These are phyloP conservation scores for Resseliella maxima DNA, from an alignment of 2,888 invertebrate species.

Conservation along the genomic window DNA sequence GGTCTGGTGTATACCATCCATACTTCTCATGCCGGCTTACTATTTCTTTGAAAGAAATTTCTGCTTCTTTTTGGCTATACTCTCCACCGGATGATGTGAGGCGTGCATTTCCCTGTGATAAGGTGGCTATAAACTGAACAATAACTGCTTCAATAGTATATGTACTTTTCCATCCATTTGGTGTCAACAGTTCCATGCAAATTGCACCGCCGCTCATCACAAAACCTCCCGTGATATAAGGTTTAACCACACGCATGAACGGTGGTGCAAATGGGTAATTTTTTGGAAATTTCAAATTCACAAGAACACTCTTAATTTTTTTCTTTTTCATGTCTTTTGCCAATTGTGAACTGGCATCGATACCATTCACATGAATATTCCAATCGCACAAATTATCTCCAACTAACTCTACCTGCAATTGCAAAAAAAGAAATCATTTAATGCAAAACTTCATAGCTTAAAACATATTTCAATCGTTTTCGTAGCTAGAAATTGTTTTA, in stretches of 20 bases:
- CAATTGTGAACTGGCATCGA: constrained; percentile 86
- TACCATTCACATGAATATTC: constrained; percentile 83
- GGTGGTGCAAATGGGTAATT: constrained; percentile 91
- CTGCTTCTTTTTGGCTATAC: constrained; percentile 74
- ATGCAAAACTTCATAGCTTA: too few relatives aligned
- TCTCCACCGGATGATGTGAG: constrained; percentile 82
- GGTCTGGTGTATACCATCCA: constrained; percentile 89
- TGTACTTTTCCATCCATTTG: constrained; percentile 88
- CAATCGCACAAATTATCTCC: constrained; percentile 90
- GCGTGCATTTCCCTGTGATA: constrained; percentile 88
- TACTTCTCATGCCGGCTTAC: constrained; percentile 92
- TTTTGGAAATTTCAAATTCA: constrained; percentile 86
- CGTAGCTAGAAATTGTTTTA: neutral
- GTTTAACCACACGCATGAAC: constrained; percentile 84
- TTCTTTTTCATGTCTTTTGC: constrained; percentile 84
- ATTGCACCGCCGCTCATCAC: constrained; percentile 93
- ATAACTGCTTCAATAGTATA: constrained; percentile 89
- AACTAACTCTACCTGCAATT: constrained; percentile 77
- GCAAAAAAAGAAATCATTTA: constrained; percentile 55
- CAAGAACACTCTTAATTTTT: constrained; percentile 78
- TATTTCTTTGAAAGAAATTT: constrained; percentile 86
- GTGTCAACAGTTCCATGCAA: constrained; percentile 88
- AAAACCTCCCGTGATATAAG: constrained; percentile 84
- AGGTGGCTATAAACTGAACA: constrained; percentile 89
- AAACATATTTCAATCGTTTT: too few relatives aligned